These are phyloP conservation scores for Pteronotus mesoamericanus DNA, from an alignment of 2,797 vertebrate species.

Conservation along the genomic window DNA sequence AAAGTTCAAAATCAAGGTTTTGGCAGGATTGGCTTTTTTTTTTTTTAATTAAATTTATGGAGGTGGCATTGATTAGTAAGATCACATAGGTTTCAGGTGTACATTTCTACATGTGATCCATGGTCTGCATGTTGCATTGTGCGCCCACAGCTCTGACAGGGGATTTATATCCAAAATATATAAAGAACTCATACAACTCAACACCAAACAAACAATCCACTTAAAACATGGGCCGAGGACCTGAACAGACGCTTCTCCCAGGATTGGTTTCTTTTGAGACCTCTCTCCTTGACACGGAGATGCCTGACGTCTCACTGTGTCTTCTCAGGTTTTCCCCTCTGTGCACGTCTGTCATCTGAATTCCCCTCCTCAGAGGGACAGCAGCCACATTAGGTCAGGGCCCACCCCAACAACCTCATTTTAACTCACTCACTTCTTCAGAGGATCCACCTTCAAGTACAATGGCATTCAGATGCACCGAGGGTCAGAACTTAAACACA, in stretches of 20 bases:
- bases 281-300: not conserved
- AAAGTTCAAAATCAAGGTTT: not conserved
- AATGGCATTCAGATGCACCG: not conserved
- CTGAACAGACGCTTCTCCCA: not conserved
- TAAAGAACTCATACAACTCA: not conserved
- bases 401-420: not conserved
- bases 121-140: not conserved
- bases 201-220: not conserved
- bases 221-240: not conserved
- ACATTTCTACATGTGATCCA: not conserved
- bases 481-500: not conserved
- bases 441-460: not conserved
- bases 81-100: not conserved
- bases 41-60: not conserved
- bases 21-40: not conserved
- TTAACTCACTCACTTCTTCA: not conserved
- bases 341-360: not conserved
- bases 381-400: not conserved
- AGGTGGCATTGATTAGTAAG: not conserved
- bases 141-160: not conserved
- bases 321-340: not conserved
- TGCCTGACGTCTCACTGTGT: not conserved
- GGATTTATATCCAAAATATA: not conserved
- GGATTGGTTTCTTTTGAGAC: not conserved
- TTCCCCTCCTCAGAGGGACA: not conserved